Evolutionary conservation across 2,797 vertebrate genomes (phyloP).

Genomic region (Sebastes umbrosus): DNA sequence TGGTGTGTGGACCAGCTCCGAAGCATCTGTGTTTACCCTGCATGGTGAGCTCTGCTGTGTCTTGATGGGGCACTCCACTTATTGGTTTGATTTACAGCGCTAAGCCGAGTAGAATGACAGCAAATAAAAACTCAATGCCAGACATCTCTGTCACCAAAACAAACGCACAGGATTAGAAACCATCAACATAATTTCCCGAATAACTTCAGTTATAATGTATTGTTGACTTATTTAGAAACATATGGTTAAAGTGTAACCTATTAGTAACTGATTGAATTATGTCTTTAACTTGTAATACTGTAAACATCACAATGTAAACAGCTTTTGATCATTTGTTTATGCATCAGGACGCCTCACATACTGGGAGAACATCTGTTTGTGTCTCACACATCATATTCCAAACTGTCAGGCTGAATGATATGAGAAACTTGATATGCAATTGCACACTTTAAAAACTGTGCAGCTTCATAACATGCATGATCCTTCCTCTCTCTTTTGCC

Average conservation of each 20-base stretch:
- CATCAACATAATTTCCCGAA: not conserved
- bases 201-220: not conserved
- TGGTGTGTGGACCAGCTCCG: conserved; percentile 40
- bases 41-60: conserved; percentile 70
- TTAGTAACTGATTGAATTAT: not conserved
- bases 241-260: not conserved
- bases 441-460: conserved; percentile 7
- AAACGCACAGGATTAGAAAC: not conserved
- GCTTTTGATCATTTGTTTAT: not conserved
- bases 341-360: not conserved
- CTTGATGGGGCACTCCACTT: conserved; percentile 59
- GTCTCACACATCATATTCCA: not conserved
- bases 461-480: not conserved
- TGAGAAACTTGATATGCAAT: conserved; percentile 4
- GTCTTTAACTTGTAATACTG: not conserved
- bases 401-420: conserved; percentile 7
- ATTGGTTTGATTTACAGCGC: conserved; percentile 54
- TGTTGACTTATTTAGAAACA: conserved; percentile 16
- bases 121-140: conserved; percentile 18
- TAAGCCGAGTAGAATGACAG: conserved; percentile 21
- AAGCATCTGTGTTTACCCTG: conserved; percentile 68
- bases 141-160: conserved; percentile 10
- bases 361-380: not conserved
- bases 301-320: not conserved
- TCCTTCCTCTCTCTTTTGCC: not conserved